A percentile compares a stretch with the other conserved stretches of the same genome.
These are phyloP conservation scores for Cydia fagiglandana DNA, from an alignment of 1,140 invertebrate genomes.

Conservation along the genomic window DNA sequence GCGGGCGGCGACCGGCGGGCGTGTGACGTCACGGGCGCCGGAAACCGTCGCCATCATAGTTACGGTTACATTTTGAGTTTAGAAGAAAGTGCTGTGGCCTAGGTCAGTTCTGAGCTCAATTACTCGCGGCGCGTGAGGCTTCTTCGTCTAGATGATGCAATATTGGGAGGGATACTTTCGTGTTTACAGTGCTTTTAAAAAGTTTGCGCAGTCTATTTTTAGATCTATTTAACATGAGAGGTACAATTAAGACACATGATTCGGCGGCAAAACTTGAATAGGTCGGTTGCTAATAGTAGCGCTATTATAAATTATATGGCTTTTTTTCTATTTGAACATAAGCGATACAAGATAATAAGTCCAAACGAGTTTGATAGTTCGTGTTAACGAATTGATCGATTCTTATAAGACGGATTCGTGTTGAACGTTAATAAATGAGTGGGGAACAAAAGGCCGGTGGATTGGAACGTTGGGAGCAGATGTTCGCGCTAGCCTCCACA, in stretches of 20 bases:
- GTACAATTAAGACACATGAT: background rate
- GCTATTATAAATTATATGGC: slow-evolving; percentile 1
- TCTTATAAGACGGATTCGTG: background rate
- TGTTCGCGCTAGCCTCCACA: background rate
- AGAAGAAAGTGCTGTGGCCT: slow-evolving; percentile 75
- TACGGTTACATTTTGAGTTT: slow-evolving; percentile 77
- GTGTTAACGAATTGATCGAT: slow-evolving; percentile 1
- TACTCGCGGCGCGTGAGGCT: slow-evolving; percentile 26
- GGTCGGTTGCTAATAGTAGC: slow-evolving; percentile 11
- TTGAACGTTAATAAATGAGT: slow-evolving; percentile 28
- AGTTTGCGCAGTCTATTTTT: background rate
- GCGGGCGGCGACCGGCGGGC: slow-evolving; percentile 56
- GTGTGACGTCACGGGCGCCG: slow-evolving; percentile 78
- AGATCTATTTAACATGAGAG: background rate
- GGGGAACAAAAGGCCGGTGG: background rate
- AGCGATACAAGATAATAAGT: background rate
- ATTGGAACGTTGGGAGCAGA: background rate
- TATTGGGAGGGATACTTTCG: background rate
- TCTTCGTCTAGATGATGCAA: background rate
- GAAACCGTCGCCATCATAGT: slow-evolving; percentile 74
- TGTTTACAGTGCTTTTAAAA: background rate
- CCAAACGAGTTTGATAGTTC: slow-evolving; percentile 12
- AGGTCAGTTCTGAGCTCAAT: slow-evolving; percentile 65
- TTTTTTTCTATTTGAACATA: slow-evolving; percentile 13
- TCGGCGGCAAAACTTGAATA: slow-evolving; percentile 15